A percentile compares a stretch with the other conserved stretches of the same genome.
Evolutionary conservation across 2,113 vertebrate genomes (phyloP).

Genomic region (Talpa occidentalis): DNA sequence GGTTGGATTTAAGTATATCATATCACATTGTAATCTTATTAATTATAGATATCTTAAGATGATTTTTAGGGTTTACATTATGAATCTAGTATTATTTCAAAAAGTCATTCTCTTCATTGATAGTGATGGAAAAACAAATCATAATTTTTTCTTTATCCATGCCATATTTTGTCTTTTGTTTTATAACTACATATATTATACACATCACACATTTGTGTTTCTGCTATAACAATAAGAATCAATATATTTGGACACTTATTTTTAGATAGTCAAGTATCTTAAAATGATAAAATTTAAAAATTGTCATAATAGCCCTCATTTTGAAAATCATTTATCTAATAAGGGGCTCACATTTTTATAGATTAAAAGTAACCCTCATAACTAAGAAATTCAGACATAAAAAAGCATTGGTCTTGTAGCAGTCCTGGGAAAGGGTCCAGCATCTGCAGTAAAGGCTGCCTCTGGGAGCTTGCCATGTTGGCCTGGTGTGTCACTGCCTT

Average conservation of each 20-base stretch:
- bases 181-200: background rate
- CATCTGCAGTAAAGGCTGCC: no score
- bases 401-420: no score
- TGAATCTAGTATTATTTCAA: background rate
- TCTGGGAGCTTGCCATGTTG: no score
- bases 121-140: background rate
- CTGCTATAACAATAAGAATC: background rate
- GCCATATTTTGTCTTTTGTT: background rate
- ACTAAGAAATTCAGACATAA: background rate
- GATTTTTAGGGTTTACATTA: background rate
- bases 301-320: background rate
- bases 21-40: background rate
- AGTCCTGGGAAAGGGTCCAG: no score
- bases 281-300: background rate
- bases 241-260: background rate
- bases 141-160: background rate
- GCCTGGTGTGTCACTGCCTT: no score
- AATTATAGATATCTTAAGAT: background rate
- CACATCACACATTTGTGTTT: background rate
- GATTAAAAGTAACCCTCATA: background rate
- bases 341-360: background rate
- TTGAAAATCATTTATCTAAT: background rate
- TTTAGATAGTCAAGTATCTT: background rate
- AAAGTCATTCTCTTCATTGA: background rate
- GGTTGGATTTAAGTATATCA: background rate